phyloP scores from a whole-genome alignment of 2,888 invertebrate species.

The Elegia similella region DNA sequence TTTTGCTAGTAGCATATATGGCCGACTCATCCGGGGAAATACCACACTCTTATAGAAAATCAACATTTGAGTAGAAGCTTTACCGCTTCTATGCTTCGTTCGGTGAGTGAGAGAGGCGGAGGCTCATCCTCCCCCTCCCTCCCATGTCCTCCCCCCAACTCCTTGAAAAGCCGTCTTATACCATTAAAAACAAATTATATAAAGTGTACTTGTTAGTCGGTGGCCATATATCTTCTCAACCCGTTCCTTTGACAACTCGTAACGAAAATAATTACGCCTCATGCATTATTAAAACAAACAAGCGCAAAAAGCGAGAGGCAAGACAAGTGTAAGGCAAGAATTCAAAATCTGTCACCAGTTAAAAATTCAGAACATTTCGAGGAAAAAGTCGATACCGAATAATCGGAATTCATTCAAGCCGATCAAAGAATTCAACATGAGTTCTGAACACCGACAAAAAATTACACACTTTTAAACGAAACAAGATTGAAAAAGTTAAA shows the following conservation, averaged over 20 bases:
- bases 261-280: constrained; percentile 71
- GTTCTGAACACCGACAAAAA: constrained; percentile 43
- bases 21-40: too few relatives aligned
- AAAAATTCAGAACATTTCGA: constrained; percentile 70
- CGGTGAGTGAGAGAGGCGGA: too few relatives aligned
- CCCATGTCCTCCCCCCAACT: too few relatives aligned
- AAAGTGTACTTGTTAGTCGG: constrained; percentile 39
- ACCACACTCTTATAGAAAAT: too few relatives aligned
- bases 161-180: too few relatives aligned
- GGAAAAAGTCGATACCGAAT: constrained; percentile 61
- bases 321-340: constrained; percentile 78
- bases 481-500: neutral
- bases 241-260: constrained; percentile 53
- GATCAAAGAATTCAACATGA: constrained; percentile 62
- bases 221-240: constrained; percentile 51
- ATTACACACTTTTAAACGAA: constrained; percentile 37
- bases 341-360: constrained; percentile 79
- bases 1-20: too few relatives aligned
- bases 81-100: too few relatives aligned
- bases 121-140: too few relatives aligned
- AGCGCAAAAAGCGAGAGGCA: constrained; percentile 48
- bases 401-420: constrained; percentile 68
- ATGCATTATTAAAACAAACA: constrained; percentile 76
- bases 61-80: too few relatives aligned
- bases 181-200: too few relatives aligned